Evolutionary conservation across 2,113 vertebrate genomes (phyloP).

Genomic region (Mungos mungo): DNA sequence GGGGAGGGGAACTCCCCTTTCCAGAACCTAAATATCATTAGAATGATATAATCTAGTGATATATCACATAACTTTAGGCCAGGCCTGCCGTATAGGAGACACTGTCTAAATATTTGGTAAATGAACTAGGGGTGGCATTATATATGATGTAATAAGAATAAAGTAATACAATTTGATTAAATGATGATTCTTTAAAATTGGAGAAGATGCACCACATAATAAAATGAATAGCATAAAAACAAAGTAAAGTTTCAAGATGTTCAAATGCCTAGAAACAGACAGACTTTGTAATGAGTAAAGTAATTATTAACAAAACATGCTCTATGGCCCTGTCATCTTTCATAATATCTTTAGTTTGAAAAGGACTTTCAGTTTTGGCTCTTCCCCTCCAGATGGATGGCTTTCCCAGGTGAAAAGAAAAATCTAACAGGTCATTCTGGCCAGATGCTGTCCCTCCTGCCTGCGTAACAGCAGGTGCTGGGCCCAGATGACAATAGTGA

Average conservation of each 20-base stretch:
- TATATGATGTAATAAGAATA: background rate
- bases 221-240: background rate
- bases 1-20: background rate
- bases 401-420: background rate
- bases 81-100: background rate
- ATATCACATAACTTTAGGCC: background rate
- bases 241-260: background rate
- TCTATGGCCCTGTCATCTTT: background rate
- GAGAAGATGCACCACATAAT: background rate
- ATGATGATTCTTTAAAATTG: background rate
- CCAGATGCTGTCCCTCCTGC: background rate
- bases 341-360: background rate
- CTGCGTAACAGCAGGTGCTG: background rate
- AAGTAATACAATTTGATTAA: background rate
- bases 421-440: background rate
- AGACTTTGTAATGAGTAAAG: background rate
- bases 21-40: background rate
- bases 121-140: background rate
- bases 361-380: background rate
- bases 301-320: background rate
- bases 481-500: background rate
- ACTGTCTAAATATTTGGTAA: background rate
- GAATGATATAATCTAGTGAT: background rate
- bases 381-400: background rate
- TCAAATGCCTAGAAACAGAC: background rate